A percentile compares a stretch with the other conserved stretches of the same genome.
Evolutionary conservation across 2,888 invertebrate species (phyloP).

Genomic region (Pedicia rivosa): DNA sequence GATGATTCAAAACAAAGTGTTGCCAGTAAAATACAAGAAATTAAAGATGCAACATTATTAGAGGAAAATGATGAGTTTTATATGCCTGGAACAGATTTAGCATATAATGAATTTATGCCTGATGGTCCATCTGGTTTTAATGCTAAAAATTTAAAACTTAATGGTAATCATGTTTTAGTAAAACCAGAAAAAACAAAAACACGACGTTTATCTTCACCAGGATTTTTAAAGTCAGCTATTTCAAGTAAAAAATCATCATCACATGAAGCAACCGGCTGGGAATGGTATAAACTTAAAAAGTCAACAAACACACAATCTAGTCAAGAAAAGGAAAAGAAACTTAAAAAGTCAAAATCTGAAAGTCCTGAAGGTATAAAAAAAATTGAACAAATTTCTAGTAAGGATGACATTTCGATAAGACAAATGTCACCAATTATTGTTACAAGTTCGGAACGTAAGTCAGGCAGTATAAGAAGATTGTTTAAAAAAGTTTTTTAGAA

Average conservation of each 20-base stretch:
- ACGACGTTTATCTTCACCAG: slow-evolving; percentile 41
- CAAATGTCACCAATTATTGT: no score
- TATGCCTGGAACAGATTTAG: slow-evolving; percentile 32
- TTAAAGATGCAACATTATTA: slow-evolving; percentile 36
- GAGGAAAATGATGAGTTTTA: slow-evolving; percentile 39
- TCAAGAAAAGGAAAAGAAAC: slow-evolving; percentile 5
- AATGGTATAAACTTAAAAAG: slow-evolving; percentile 29
- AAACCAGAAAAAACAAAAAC: slow-evolving; percentile 32
- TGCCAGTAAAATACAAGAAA: neutral
- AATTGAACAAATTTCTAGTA: no score
- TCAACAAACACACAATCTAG: slow-evolving; percentile 9
- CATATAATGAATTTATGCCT: slow-evolving; percentile 30
- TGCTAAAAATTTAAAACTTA: slow-evolving; percentile 14
- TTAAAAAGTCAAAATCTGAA: slow-evolving; percentile 11
- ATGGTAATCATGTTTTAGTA: neutral
- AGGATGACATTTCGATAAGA: no score
- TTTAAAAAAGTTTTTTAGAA: no score
- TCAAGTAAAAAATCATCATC: slow-evolving; percentile 13
- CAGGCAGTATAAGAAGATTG: no score
- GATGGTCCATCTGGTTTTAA: slow-evolving; percentile 27
- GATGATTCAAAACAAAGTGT: slow-evolving; percentile 18
- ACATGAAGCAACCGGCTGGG: slow-evolving; percentile 28
- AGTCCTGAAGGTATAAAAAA: slow-evolving; percentile 6
- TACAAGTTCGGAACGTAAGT: no score
- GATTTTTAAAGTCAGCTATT: slow-evolving; percentile 36